Conservation (phyloP, 2,797 vertebrate species). For the Ibycter americanus region DNA sequence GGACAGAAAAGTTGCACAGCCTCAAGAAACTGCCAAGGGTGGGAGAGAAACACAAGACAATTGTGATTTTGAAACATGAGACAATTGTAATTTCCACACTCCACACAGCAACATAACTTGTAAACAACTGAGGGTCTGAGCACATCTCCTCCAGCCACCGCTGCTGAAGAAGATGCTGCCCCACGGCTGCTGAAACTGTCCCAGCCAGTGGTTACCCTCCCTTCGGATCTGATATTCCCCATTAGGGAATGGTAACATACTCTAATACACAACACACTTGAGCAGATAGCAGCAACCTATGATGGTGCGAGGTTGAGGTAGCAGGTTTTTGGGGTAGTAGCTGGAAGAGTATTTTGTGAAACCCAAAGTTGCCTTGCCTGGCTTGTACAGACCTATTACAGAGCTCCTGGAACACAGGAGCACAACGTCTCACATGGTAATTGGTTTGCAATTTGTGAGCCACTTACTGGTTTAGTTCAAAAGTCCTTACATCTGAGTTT, state of each 20-base stretch:
- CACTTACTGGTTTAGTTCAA: not conserved
- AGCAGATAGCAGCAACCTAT: not conserved
- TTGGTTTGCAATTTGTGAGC: not conserved
- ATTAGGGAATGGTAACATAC: rapidly evolving
- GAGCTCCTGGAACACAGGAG: not conserved
- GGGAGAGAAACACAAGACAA: not conserved
- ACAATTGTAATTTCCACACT: not conserved
- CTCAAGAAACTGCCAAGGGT: not conserved
- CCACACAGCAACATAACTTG: rapidly evolving
- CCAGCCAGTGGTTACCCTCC: not conserved
- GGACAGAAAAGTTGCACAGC: not conserved
- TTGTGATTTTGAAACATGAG: not conserved
- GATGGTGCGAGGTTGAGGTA: not conserved
- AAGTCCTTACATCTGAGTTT: rapidly evolving
- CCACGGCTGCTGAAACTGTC: not conserved
- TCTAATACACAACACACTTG: not conserved
- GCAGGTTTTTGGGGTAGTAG: not conserved
- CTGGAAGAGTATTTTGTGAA: not conserved
- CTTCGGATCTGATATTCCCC: not conserved
- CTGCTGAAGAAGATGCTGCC: not conserved
- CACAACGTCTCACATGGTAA: not conserved
- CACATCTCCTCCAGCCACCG: not conserved
- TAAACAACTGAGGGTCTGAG: rapidly evolving
- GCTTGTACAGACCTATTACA: not conserved
- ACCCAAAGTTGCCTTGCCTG: not conserved